These are phyloP conservation scores for Phylloscopus collybita DNA, from an alignment of 2,797 vertebrate species.

Conservation along the genomic window DNA sequence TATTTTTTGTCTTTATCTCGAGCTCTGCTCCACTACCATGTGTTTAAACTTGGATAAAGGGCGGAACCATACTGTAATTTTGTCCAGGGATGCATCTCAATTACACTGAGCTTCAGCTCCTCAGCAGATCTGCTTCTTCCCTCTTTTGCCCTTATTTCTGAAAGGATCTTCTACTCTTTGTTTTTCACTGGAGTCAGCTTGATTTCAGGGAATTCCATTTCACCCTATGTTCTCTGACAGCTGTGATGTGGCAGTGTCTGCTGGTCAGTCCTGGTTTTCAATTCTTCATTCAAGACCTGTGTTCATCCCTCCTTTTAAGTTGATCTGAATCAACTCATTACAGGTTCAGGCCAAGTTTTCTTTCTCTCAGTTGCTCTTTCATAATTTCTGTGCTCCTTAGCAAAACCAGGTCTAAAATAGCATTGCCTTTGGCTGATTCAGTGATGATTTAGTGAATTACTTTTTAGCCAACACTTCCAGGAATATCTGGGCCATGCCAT, in stretches of 20 bases:
- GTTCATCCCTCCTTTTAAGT: neutral
- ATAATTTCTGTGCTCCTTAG: neutral
- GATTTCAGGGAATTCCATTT: neutral
- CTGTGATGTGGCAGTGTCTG: neutral
- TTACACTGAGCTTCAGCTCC: neutral
- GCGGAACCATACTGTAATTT: neutral
- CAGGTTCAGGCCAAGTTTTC: constrained; percentile 9
- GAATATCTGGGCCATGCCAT: constrained; percentile 14
- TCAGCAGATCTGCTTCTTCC: neutral
- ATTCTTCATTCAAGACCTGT: neutral
- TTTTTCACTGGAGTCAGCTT: neutral
- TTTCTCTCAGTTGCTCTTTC: neutral
- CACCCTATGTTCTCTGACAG: neutral
- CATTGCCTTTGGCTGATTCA: constrained; percentile 20
- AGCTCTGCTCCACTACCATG: neutral
- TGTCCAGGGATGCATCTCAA: neutral
- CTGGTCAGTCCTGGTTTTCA: neutral
- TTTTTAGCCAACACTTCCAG: constrained; percentile 41
- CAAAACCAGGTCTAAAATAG: constrained; percentile 42
- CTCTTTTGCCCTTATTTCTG: neutral
- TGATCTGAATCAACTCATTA: neutral
- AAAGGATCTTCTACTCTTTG: neutral
- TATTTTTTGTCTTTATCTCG: neutral
- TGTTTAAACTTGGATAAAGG: neutral
- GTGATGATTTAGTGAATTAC: constrained; percentile 20